phyloP scores from a whole-genome alignment of 2,888 invertebrate genomes.

The Drosophila lacicola region DNA sequence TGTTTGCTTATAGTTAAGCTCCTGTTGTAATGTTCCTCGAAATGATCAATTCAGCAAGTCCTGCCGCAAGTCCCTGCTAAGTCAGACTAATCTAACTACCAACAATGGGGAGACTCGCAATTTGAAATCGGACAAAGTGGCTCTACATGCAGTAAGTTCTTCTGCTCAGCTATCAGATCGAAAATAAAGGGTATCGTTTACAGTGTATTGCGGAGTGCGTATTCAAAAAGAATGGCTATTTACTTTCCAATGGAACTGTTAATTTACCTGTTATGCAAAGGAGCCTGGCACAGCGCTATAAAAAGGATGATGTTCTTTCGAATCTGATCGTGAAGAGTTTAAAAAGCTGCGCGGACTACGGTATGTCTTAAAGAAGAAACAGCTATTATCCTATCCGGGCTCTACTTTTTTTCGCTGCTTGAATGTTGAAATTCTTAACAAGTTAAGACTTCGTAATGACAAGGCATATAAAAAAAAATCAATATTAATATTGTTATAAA shows the following conservation, averaged over 20 bases:
- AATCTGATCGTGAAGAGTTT: constrained; percentile 40
- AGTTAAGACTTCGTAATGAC: no score
- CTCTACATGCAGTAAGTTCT: constrained; percentile 52
- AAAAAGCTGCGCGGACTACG: constrained; percentile 34
- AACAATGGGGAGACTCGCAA: constrained; percentile 35
- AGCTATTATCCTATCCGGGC: no score
- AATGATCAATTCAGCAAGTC: constrained; percentile 36
- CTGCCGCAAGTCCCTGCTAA: constrained; percentile 56
- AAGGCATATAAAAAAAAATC: background rate
- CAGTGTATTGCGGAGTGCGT: constrained; percentile 69
- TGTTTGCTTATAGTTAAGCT: constrained; percentile 24
- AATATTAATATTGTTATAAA: background rate
- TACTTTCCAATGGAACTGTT: constrained; percentile 50
- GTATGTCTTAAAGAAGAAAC: constrained; percentile 17
- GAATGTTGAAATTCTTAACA: no score
- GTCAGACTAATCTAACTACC: constrained; percentile 19
- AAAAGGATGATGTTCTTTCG: constrained; percentile 37
- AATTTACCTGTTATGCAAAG: constrained; percentile 41
- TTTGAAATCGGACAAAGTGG: constrained; percentile 54
- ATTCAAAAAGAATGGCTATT: constrained; percentile 51
- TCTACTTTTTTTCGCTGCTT: no score
- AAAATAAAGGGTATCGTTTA: background rate
- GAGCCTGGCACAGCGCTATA: constrained; percentile 48
- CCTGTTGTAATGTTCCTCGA: constrained; percentile 58
- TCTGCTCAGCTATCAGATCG: background rate